These are phyloP conservation scores for Ptilonorhynchus violaceus DNA, from an alignment of 2,113 vertebrate species.

Conservation along the genomic window DNA sequence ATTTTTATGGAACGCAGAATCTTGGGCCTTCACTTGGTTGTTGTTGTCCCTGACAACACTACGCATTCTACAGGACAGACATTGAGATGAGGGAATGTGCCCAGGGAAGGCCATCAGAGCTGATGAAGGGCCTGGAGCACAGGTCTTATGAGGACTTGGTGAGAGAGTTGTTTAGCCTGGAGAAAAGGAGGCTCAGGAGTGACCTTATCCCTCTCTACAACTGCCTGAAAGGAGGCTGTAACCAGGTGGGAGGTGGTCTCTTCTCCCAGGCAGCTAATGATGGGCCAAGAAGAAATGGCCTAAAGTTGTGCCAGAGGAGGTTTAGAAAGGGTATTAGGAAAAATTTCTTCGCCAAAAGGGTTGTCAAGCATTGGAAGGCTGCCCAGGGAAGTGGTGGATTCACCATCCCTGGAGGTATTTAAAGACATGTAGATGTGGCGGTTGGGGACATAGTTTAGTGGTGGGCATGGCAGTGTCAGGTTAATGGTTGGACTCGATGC, in stretches of 20 bases:
- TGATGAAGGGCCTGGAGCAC: not conserved
- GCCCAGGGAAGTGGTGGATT: not conserved
- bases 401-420: not conserved
- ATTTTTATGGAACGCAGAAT: accelerated
- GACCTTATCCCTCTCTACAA: not conserved
- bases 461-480: not conserved
- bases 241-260: not conserved
- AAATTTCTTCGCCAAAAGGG: not conserved
- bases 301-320: not conserved
- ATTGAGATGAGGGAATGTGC: not conserved
- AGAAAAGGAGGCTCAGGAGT: not conserved
- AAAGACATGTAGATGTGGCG: not conserved
- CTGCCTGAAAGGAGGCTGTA: not conserved
- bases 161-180: not conserved
- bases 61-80: not conserved
- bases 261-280: not conserved
- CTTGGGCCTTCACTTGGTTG: not conserved
- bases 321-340: not conserved
- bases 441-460: not conserved
- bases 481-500: not conserved
- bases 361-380: not conserved
- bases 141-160: not conserved
- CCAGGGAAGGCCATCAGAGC: not conserved
- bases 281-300: not conserved
- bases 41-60: not conserved